Conservation (phyloP, 2,113 vertebrate species). For the Sebastes fasciatus region DNA sequence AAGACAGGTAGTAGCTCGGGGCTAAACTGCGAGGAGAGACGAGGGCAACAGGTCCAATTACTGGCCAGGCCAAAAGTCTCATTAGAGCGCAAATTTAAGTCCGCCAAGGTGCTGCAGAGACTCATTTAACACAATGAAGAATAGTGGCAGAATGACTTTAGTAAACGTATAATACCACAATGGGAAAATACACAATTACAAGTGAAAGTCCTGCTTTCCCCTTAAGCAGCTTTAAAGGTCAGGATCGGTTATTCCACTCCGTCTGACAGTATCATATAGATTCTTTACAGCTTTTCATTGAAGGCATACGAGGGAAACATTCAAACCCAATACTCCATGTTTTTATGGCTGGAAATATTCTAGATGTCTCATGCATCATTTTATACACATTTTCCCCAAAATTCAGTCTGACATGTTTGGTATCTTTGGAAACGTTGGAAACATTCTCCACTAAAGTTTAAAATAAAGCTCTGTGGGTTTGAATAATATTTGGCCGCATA, state of each 20-base stretch:
- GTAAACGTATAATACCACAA: background rate
- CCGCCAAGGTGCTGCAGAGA: conserved; percentile 14
- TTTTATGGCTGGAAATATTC: conserved; percentile 14
- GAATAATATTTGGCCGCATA: background rate
- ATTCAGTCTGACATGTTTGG: conserved; percentile 14
- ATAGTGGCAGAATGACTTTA: background rate
- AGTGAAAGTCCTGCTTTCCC: background rate
- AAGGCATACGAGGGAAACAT: background rate
- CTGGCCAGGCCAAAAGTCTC: conserved; percentile 66
- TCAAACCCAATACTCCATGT: background rate
- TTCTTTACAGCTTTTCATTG: conserved; percentile 10
- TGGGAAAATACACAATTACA: background rate
- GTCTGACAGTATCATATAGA: conserved; percentile 3
- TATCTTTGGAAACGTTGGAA: conserved; percentile 14
- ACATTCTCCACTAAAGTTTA: background rate
- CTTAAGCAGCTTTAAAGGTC: background rate
- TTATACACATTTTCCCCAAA: background rate
- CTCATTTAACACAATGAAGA: conserved; percentile 10
- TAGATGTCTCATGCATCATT: background rate
- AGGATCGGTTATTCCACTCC: background rate
- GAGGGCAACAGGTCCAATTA: conserved; percentile 74
- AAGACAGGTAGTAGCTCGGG: conserved; percentile 73
- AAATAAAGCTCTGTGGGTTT: conserved; percentile 7
- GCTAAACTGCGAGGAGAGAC: conserved; percentile 65
- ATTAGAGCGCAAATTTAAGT: conserved; percentile 60